phyloP scores from a whole-genome alignment of 2,797 vertebrate species.

The Jordanella pulchra region DNA sequence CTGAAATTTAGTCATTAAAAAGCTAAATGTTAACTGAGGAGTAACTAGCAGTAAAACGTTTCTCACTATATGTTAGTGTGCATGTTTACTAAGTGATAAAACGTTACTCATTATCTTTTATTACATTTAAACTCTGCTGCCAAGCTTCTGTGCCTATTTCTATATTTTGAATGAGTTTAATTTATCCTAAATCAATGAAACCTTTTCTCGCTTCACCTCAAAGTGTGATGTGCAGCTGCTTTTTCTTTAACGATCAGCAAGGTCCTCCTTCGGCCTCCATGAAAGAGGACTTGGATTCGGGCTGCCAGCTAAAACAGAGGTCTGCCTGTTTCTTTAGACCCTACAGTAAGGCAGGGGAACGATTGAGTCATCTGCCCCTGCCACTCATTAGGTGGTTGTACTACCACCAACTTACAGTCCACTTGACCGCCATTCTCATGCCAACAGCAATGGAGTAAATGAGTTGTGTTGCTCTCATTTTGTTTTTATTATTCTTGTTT shows the following conservation, averaged over 20 bases:
- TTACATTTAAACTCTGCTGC: conserved; percentile 18
- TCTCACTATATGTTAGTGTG: neutral
- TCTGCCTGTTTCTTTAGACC: conserved; percentile 62
- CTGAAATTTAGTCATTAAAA: conserved; percentile 13
- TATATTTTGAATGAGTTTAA: conserved; percentile 54
- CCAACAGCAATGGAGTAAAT: conserved; percentile 31
- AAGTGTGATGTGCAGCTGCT: conserved; percentile 55
- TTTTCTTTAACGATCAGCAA: conserved; percentile 62
- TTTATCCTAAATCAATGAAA: conserved; percentile 46
- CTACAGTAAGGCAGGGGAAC: conserved; percentile 41
- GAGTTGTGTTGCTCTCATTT: conserved; percentile 29
- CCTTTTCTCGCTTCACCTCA: conserved; percentile 32
- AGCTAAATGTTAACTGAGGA: neutral
- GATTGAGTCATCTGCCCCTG: conserved; percentile 66
- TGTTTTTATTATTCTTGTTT: conserved; percentile 13
- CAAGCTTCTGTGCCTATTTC: conserved; percentile 43
- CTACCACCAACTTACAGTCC: conserved; percentile 47
- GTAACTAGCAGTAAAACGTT: conserved; percentile 2
- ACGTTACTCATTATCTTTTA: conserved; percentile 17
- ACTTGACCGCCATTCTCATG: conserved; percentile 58
- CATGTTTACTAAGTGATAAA: conserved; percentile 12
- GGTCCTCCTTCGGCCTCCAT: conserved; percentile 35
- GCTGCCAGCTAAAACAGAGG: conserved; percentile 61
- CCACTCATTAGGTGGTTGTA: conserved; percentile 61
- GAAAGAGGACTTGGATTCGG: conserved; percentile 42